Evolutionary conservation across 2,888 invertebrate species (phyloP).

Genomic region (Standfussiana lucernea): DNA sequence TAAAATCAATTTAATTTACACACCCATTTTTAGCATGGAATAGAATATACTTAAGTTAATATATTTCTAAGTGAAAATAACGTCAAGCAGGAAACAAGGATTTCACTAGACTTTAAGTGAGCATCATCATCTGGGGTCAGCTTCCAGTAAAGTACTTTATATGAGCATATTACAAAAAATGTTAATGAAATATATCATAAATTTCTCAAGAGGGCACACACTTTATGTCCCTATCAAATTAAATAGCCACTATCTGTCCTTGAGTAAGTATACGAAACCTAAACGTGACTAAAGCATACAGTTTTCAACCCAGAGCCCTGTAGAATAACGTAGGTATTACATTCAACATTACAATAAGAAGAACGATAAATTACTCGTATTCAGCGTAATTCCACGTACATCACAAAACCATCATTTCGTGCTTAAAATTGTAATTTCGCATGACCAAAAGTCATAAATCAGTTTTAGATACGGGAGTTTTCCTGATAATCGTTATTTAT

Average conservation of each 20-base stretch:
- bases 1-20: not conserved
- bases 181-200: too few relatives aligned
- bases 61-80: not conserved
- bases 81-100: not conserved
- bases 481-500: constrained; percentile 65
- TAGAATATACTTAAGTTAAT: too few relatives aligned
- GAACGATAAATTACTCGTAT: constrained; percentile 38
- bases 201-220: not conserved
- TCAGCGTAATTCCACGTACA: constrained; percentile 44
- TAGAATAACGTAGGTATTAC: constrained; percentile 1
- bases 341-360: constrained; percentile 23
- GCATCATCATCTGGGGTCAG: not conserved
- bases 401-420: constrained; percentile 57
- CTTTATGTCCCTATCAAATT: not conserved
- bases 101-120: not conserved
- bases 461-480: constrained; percentile 61
- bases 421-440: constrained; percentile 66
- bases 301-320: not conserved
- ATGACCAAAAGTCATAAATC: constrained; percentile 66
- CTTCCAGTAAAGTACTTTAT: not conserved
- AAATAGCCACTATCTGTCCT: not conserved
- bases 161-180: not conserved
- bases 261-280: not conserved
- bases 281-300: constrained; percentile 8
- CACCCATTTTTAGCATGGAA: too few relatives aligned